phyloP scores from a whole-genome alignment of 2,113 vertebrate genomes.

The Camarhynchus parvulus region DNA sequence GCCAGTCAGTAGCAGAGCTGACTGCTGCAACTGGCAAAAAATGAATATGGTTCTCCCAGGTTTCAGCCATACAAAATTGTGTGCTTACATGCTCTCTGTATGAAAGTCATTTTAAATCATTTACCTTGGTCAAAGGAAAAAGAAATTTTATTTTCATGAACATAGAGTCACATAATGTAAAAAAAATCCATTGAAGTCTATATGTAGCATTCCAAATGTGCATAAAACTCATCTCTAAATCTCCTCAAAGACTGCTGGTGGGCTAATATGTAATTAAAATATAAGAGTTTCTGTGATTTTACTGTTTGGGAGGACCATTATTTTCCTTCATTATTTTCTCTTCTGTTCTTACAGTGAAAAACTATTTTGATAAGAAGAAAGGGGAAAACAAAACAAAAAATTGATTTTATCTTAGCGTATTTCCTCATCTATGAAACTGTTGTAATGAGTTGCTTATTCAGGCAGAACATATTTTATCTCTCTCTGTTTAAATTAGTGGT shows the following conservation, averaged over 20 bases:
- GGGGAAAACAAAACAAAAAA: not conserved
- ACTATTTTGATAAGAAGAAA: not conserved
- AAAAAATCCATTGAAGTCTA: not conserved
- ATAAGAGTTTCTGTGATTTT: not conserved
- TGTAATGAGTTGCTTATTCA: not conserved
- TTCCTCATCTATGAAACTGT: not conserved
- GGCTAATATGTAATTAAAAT: not conserved
- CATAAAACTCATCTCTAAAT: not conserved
- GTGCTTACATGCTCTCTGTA: accelerated
- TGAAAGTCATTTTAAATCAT: not conserved
- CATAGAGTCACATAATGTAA: not conserved
- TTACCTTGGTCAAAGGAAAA: not conserved
- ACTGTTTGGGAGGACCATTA: not conserved
- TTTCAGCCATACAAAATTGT: not conserved
- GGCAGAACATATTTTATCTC: not conserved
- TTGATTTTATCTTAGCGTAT: not conserved
- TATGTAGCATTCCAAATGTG: not conserved
- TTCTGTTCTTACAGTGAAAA: not conserved
- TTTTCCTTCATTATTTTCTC: not conserved
- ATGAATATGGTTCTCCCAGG: accelerated
- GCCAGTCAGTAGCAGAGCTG: not conserved
- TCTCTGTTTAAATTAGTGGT: not conserved
- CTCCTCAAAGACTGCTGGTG: not conserved
- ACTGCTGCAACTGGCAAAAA: not conserved
- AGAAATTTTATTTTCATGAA: not conserved